A percentile compares a stretch with the other conserved stretches of the same genome.
phyloP scores from a whole-genome alignment of 2,888 invertebrate genomes.

The Agrilus cyanescens region DNA sequence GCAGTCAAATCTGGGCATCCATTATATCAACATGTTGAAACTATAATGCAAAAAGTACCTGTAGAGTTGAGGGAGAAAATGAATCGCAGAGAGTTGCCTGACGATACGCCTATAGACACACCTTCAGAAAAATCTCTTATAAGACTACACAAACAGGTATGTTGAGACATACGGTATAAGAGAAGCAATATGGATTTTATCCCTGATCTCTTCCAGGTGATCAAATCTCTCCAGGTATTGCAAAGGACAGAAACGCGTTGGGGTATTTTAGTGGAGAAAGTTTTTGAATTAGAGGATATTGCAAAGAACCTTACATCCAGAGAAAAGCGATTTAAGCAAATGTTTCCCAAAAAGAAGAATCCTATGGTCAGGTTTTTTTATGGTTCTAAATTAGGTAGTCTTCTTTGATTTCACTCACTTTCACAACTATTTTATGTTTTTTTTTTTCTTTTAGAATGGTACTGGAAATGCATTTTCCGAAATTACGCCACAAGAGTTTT shows the following conservation, averaged over 20 bases:
- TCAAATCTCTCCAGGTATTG: slow-evolving; percentile 82
- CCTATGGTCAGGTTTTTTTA: slow-evolving; percentile 48
- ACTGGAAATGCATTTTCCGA: slow-evolving; percentile 82
- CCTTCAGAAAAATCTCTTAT: slow-evolving; percentile 79
- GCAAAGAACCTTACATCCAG: slow-evolving; percentile 59
- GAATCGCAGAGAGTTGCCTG: slow-evolving; percentile 46
- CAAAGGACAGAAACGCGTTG: slow-evolving; percentile 92
- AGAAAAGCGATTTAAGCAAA: slow-evolving; percentile 51
- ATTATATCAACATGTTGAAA: slow-evolving; percentile 70
- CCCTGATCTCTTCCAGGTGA: slow-evolving; percentile 49
- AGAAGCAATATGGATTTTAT: no score
- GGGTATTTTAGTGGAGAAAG: slow-evolving; percentile 70
- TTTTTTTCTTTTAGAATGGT: slow-evolving; percentile 67
- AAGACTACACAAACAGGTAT: slow-evolving; percentile 80
- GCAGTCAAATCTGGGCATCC: slow-evolving; percentile 66
- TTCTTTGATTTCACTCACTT: not conserved
- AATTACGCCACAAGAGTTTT: slow-evolving; percentile 64
- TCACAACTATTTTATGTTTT: slow-evolving; percentile 1
- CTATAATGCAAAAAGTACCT: slow-evolving; percentile 80
- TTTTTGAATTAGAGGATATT: slow-evolving; percentile 79
- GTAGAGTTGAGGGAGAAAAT: slow-evolving; percentile 64
- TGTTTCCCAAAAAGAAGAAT: slow-evolving; percentile 54
- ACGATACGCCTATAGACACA: slow-evolving; percentile 48
- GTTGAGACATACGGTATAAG: slow-evolving; percentile 41
- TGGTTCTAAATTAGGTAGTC: slow-evolving; percentile 52